Conservation (phyloP, 2,797 vertebrate genomes). For the Eulemur albifrons region DNA sequence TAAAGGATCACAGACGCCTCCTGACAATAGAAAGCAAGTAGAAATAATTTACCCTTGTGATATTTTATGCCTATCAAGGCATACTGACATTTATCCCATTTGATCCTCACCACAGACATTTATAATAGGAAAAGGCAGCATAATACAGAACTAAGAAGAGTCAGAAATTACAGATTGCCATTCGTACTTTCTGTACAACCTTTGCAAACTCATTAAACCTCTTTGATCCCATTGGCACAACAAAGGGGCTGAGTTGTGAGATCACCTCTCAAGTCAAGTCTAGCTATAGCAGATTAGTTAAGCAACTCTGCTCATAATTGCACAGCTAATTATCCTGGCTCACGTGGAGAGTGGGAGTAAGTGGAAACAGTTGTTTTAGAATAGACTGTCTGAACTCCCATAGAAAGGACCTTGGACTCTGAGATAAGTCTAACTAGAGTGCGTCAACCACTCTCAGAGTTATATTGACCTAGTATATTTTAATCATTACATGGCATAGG, state of each 20-base stretch:
- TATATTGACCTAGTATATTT: neutral
- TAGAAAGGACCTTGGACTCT: neutral
- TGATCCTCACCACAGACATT: conserved; percentile 6
- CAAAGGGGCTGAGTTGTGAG: neutral
- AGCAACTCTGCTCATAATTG: neutral
- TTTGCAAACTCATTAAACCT: conserved; percentile 24
- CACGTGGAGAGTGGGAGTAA: neutral
- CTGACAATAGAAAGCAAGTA: neutral
- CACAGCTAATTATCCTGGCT: neutral
- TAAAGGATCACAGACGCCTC: neutral
- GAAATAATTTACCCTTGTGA: neutral
- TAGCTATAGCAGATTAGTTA: neutral
- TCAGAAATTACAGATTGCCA: conserved; percentile 7
- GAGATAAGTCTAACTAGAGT: neutral
- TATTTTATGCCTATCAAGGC: neutral
- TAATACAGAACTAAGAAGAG: neutral
- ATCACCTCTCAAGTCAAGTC: neutral
- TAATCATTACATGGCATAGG: neutral
- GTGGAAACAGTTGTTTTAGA: neutral
- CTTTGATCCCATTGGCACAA: neutral
- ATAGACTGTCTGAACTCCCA: neutral
- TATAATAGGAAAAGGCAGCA: neutral
- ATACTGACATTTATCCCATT: neutral
- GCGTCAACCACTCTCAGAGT: neutral
- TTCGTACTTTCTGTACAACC: neutral